Conservation (phyloP, 2,797 vertebrate species). For the Steatocranus sp. region DNA sequence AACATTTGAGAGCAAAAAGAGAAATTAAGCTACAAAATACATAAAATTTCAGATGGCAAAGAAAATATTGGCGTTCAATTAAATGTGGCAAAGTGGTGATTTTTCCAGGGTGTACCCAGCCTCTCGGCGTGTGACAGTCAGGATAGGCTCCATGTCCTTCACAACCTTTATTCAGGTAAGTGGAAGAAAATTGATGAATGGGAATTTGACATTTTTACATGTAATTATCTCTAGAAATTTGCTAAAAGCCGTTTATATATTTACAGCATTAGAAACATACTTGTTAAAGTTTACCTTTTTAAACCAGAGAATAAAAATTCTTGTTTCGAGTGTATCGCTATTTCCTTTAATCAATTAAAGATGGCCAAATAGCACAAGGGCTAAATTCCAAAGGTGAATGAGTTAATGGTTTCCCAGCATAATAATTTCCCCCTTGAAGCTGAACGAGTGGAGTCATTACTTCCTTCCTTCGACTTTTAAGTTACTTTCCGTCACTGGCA, state of each 20-base stretch:
- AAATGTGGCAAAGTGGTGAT: not conserved
- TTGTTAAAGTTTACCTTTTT: not conserved
- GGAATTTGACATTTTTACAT: not conserved
- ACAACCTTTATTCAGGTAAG: not conserved
- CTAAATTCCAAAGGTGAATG: not conserved
- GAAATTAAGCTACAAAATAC: not conserved
- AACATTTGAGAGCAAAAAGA: not conserved
- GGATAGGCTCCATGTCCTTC: not conserved
- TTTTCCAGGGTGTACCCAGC: not conserved
- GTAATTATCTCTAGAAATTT: not conserved
- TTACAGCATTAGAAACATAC: not conserved
- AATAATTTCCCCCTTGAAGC: constrained; percentile 13
- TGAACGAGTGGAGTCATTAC: constrained; percentile 33
- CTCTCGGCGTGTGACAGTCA: not conserved
- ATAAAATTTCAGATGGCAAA: not conserved
- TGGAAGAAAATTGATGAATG: not conserved
- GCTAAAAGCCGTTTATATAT: not conserved
- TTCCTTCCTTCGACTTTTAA: constrained; percentile 50
- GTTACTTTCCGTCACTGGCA: constrained; percentile 2
- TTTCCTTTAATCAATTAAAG: not conserved
- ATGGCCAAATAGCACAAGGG: not conserved
- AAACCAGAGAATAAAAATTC: not conserved
- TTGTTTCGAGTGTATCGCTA: rapidly evolving
- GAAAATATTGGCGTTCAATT: not conserved
- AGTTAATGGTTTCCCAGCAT: not conserved